Evolutionary conservation across 2,888 invertebrate genomes (phyloP), one percentile per base, ranked within the genome.

Genomic region (Sesia apiformis): DNA sequence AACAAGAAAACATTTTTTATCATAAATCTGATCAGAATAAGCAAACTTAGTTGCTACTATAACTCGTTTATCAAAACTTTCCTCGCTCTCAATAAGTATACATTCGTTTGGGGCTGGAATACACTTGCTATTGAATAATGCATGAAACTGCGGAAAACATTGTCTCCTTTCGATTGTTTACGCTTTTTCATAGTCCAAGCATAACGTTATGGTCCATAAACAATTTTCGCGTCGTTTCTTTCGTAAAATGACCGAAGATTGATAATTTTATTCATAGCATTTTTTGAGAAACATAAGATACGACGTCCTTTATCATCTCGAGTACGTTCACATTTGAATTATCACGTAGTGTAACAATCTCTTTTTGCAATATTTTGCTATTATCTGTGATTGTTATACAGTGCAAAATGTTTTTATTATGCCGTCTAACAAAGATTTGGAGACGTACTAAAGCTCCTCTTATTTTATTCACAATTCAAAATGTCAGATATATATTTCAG

Each of bases 61-160:
- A 23, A 23, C 23, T 23, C 23, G 23, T 23, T 23, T 23, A 23
- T 23, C 23, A 23, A 23, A 23, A 23, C 23, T 23, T 23, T 23
- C 23, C 23, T 23, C 23, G 56, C 50, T 56, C 57, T 55, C 56
- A 56, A 57, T 57, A 55, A 56, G 55, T 46, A 3, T 55, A 57
- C 57, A 57, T 57, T 55, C 53, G 57, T 56, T 56, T 57, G 56
- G 53, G 53, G 51, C 57, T 41, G 55, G 51, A 55, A 56, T 55
- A 53, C 56, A 57, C 56, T 57, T 56, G 38, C 57, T 57, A 55
- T 55, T 58, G 58, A 58, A 58, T 57, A 58, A 58, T 58, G 57
- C 58, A 58, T 58, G 58, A 58, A 58, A 57, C 55, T 55, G 58
- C 52, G 57, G 58, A 57, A 58, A 58, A 58, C 58, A 58, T 58